Evolutionary conservation across 2,113 vertebrate species (phyloP).

Genomic region (Megalops atlanticus): DNA sequence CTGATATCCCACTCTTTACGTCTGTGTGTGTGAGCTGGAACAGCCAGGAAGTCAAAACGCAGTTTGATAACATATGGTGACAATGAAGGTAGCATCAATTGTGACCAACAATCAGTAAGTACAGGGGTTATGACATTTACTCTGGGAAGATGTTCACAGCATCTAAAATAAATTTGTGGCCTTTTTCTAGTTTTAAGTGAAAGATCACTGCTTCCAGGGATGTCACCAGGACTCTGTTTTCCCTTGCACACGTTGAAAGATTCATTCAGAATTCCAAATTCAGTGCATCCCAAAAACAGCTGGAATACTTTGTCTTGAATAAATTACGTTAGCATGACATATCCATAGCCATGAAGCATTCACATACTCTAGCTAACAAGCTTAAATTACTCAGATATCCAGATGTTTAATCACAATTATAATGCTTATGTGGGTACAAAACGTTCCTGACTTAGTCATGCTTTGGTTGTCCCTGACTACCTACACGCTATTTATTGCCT

Average conservation of each 20-base stretch:
- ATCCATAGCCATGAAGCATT: no score
- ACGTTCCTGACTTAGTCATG: no score
- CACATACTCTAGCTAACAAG: no score
- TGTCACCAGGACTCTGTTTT: not conserved
- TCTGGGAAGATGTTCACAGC: not conserved
- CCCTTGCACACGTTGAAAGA: not conserved
- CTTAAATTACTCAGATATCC: no score
- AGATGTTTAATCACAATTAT: no score
- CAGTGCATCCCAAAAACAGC: conserved; percentile 46
- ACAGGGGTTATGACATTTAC: not conserved
- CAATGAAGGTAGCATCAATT: not conserved
- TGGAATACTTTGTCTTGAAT: conserved; percentile 51
- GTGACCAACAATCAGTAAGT: not conserved
- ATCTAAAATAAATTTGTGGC: not conserved
- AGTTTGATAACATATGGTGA: not conserved
- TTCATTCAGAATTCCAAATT: conserved; percentile 63
- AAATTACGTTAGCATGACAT: not conserved
- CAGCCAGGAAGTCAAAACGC: no score
- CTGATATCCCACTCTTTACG: not conserved
- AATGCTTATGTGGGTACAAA: no score
- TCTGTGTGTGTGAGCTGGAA: not conserved
- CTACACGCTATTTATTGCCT: no score
- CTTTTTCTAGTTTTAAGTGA: not conserved
- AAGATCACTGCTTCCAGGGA: not conserved
- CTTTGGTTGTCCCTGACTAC: no score